phyloP scores from a whole-genome alignment of 2,797 vertebrate species.

The Eospalax fontanierii region DNA sequence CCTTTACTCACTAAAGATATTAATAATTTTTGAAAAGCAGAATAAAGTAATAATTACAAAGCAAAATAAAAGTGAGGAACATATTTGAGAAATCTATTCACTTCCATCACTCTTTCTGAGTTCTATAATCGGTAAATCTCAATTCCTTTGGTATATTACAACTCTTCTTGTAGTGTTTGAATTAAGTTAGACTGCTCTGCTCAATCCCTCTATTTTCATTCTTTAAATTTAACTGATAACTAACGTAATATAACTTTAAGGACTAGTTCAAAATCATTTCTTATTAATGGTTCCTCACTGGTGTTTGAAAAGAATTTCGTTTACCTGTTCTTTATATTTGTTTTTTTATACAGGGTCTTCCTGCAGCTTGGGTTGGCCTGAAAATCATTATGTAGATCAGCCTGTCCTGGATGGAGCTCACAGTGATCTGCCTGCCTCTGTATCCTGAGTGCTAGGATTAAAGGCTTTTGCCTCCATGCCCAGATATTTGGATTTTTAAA shows the following conservation, averaged over 20 bases:
- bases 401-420: too few relatives aligned
- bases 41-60: constrained; percentile 75
- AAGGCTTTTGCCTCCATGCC: too few relatives aligned
- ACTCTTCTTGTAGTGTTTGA: background rate
- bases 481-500: background rate
- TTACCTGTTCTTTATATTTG: background rate
- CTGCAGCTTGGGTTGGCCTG: too few relatives aligned
- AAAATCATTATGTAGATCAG: too few relatives aligned
- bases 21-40: constrained; percentile 40
- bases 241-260: background rate
- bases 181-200: background rate
- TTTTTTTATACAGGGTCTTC: too few relatives aligned
- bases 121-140: too few relatives aligned
- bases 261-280: background rate
- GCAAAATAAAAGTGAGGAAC: constrained; percentile 58
- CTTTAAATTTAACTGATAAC: background rate
- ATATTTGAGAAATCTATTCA: constrained; percentile 55
- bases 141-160: background rate
- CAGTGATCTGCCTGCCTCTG: too few relatives aligned
- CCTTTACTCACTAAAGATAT: constrained; percentile 30
- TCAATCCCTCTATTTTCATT: background rate
- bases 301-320: background rate
- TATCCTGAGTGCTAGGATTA: too few relatives aligned
- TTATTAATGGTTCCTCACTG: background rate
- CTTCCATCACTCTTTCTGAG: too few relatives aligned